A percentile compares a stretch with the other conserved stretches of the same genome.
phyloP scores from a whole-genome alignment of 2,113 vertebrate species.

The Phasianus colchicus region DNA sequence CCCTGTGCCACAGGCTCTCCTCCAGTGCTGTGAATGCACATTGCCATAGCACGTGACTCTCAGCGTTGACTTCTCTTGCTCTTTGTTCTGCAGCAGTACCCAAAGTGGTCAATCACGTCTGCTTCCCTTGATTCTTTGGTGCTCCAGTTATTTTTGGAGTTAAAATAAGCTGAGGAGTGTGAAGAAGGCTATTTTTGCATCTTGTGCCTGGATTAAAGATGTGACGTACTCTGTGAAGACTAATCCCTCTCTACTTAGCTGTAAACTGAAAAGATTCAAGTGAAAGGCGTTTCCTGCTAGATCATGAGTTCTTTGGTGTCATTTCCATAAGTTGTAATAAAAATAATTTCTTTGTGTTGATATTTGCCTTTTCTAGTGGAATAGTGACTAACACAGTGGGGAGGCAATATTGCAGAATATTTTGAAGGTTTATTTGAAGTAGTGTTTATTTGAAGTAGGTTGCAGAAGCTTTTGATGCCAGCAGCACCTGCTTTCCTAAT shows the following conservation, averaged over 20 bases:
- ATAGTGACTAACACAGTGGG: neutral
- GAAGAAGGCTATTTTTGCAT: neutral
- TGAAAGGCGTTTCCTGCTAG: neutral
- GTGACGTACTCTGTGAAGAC: rapidly evolving
- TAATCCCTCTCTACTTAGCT: neutral
- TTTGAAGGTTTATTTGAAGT: neutral
- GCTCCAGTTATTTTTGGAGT: neutral
- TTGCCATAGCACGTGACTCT: rapidly evolving
- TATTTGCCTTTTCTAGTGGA: rapidly evolving
- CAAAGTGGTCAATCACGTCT: neutral
- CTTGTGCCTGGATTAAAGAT: too few species aligned
- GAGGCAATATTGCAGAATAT: neutral
- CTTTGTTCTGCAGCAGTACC: neutral
- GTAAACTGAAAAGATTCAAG: neutral
- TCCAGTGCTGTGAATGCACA: rapidly evolving
- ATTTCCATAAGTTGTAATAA: neutral
- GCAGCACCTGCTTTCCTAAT: neutral
- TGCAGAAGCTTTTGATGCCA: neutral
- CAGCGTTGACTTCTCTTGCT: rapidly evolving
- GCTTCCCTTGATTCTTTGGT: neutral
- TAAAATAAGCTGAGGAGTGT: neutral
- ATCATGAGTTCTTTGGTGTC: neutral
- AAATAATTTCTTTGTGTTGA: neutral
- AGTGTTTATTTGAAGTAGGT: neutral
- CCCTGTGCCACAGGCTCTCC: neutral